Conservation (phyloP, 2,888 invertebrate genomes). For the Scaptodrosophila latifasciaeformis region DNA sequence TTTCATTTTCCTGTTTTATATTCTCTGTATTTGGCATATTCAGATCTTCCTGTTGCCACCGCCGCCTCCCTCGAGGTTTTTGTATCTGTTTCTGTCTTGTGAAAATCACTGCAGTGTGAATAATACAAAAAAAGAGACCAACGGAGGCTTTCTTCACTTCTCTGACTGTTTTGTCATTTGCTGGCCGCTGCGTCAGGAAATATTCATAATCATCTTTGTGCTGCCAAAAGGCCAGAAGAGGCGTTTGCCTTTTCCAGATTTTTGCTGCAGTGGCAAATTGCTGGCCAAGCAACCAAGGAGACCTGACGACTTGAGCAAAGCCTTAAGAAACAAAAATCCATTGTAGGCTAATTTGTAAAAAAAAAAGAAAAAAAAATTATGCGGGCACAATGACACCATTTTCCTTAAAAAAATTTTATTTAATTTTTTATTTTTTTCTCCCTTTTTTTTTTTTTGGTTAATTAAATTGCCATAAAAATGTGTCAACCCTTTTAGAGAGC, state of each 20-base stretch:
- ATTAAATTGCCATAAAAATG: constrained; percentile 20
- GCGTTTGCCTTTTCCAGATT: too few relatives aligned
- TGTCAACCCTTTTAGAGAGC: constrained; percentile 33
- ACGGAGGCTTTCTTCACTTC: too few relatives aligned
- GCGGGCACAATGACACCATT: constrained; percentile 29
- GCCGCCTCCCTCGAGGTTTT: too few relatives aligned
- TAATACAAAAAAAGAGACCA: constrained; percentile 42
- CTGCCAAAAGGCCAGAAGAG: too few relatives aligned
- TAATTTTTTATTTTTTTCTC: constrained; percentile 2
- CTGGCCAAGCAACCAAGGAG: too few relatives aligned
- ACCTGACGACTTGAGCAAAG: too few relatives aligned
- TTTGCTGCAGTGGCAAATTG: constrained; percentile 23
- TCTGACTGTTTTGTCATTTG: too few relatives aligned
- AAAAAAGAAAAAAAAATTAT: constrained; percentile 14
- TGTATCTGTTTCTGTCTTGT: constrained; percentile 44
- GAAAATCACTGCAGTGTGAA: constrained; percentile 66
- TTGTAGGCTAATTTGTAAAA: too few relatives aligned
- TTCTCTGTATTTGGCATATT: too few relatives aligned
- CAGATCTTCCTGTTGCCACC: too few relatives aligned
- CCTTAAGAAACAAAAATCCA: too few relatives aligned
- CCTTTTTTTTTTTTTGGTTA: not conserved
- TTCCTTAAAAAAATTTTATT: constrained; percentile 19
- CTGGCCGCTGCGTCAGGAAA: constrained; percentile 41
- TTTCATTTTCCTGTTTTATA: not conserved
- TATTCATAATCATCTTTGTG: constrained; percentile 53